Evolutionary conservation across 2,113 vertebrate genomes (phyloP).

Genomic region (Agapornis roseicollis): DNA sequence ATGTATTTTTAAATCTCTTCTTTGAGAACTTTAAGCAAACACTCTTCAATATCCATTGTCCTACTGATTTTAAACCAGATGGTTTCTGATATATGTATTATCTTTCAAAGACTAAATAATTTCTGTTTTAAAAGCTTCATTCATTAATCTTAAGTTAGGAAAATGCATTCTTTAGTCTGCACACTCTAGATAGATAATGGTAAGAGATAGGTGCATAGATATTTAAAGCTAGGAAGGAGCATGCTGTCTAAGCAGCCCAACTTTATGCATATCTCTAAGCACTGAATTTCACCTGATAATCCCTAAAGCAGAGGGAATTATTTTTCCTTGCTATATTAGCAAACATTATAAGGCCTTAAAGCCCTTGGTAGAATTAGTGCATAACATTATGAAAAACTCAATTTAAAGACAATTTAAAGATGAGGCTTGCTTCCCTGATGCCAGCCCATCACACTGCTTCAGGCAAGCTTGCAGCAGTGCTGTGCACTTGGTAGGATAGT

Average conservation of each 20-base stretch:
- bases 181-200: not conserved
- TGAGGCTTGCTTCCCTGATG: not conserved
- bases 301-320: not conserved
- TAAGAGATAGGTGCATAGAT: not conserved
- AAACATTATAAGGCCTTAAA: not conserved
- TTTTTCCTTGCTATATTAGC: not conserved
- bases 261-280: not conserved
- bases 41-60: not conserved
- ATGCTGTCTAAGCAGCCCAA: not conserved
- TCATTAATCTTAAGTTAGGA: not conserved
- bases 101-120: not conserved
- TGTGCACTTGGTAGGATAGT: not conserved
- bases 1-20: not conserved
- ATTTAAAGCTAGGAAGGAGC: not conserved
- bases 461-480: not conserved
- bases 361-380: not conserved
- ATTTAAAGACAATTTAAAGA: not conserved
- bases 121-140: not conserved
- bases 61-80: not conserved
- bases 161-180: not conserved
- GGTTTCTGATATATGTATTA: not conserved
- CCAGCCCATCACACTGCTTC: not conserved
- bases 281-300: constrained; percentile 19
- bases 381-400: not conserved
- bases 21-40: not conserved